phyloP scores from a whole-genome alignment of 2,888 invertebrate species.

The Polymixis lichenea region DNA sequence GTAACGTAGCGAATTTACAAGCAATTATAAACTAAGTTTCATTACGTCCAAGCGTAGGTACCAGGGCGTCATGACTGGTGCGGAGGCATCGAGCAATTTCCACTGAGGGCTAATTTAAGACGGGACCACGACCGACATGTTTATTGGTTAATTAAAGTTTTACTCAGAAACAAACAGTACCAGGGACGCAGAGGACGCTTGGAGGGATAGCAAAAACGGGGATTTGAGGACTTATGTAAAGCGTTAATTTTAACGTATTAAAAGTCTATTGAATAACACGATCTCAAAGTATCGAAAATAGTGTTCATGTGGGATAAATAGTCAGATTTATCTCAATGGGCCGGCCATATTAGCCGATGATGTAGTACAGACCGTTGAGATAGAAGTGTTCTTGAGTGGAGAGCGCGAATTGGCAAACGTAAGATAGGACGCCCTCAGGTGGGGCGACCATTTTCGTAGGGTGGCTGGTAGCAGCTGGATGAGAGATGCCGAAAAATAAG shows the following conservation, averaged over 20 bases:
- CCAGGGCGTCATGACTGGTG: constrained; percentile 70
- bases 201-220: constrained; percentile 73
- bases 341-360: too few relatives aligned
- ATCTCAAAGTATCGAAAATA: neutral
- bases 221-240: constrained; percentile 17
- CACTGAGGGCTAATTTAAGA: constrained; percentile 84
- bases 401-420: too few relatives aligned
- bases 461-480: too few relatives aligned
- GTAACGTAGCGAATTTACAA: constrained; percentile 64
- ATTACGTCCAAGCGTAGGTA: constrained; percentile 63
- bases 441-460: too few relatives aligned
- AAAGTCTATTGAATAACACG: neutral
- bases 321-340: too few relatives aligned
- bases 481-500: too few relatives aligned
- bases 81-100: constrained; percentile 75
- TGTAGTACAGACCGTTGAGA: too few relatives aligned
- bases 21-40: constrained; percentile 70
- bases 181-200: constrained; percentile 72
- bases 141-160: constrained; percentile 91
- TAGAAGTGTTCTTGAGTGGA: too few relatives aligned
- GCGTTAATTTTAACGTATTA: neutral
- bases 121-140: constrained; percentile 86
- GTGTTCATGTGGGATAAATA: neutral
- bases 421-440: too few relatives aligned
- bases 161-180: constrained; percentile 86